These are phyloP conservation scores for Nezara viridula DNA, from an alignment of 2,888 invertebrate species.

Conservation along the genomic window DNA sequence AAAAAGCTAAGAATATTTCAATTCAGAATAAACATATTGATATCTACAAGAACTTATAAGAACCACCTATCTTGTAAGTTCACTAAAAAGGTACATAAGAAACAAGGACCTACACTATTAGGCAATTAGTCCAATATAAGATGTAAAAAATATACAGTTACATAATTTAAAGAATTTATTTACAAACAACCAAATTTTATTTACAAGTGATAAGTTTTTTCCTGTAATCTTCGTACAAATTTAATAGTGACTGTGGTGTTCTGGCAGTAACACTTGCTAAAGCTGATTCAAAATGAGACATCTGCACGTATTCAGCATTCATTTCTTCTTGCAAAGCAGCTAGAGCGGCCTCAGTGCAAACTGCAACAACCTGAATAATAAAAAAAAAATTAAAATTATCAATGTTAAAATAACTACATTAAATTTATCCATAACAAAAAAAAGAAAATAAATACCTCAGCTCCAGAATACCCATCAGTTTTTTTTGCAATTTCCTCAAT, in stretches of 20 bases:
- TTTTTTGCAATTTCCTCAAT: conserved; percentile 76
- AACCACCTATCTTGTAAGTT: too few relatives aligned
- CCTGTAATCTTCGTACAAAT: conserved; percentile 79
- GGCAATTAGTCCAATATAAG: too few relatives aligned
- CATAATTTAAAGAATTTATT: neutral
- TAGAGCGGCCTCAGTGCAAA: conserved; percentile 93
- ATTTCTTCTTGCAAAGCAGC: conserved; percentile 82
- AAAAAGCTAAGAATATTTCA: too few relatives aligned
- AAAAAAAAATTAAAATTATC: neutral
- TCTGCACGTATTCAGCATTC: conserved; percentile 73
- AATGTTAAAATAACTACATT: too few relatives aligned
- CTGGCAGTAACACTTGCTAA: conserved; percentile 81
- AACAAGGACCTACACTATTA: too few relatives aligned
- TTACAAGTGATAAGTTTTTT: conserved; percentile 10
- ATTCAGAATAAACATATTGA: too few relatives aligned
- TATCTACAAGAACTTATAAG: too few relatives aligned
- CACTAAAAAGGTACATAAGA: too few relatives aligned
- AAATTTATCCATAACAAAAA: too few relatives aligned
- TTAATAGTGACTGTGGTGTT: conserved; percentile 79
- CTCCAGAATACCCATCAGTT: conserved; percentile 92
- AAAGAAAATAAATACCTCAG: conserved; percentile 78
- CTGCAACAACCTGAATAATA: conserved; percentile 73
- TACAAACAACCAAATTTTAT: neutral
- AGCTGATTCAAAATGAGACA: conserved; percentile 82
- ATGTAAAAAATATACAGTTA: neutral